phyloP scores from a whole-genome alignment of 2,888 invertebrate genomes.

The Cerceris rybyensis region DNA sequence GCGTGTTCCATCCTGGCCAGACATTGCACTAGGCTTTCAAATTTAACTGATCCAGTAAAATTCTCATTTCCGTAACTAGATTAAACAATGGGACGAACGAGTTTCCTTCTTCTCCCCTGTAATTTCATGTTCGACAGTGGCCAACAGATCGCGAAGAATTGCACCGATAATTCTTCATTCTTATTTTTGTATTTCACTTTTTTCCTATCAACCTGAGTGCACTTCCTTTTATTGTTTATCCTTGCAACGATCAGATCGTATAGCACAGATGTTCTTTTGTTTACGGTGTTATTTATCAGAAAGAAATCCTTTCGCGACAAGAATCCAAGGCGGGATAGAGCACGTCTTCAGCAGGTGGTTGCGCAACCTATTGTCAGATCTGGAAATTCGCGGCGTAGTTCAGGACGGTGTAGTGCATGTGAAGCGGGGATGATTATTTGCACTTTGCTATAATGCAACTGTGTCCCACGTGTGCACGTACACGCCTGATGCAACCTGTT shows the following conservation, averaged over 20 bases:
- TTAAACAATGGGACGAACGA: constrained; percentile 36
- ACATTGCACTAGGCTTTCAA: neutral
- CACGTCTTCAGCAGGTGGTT: constrained; percentile 19
- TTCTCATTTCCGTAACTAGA: constrained; percentile 31
- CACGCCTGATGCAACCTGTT: constrained; percentile 18
- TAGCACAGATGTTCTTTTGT: neutral
- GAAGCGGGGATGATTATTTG: constrained; percentile 35
- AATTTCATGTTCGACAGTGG: constrained; percentile 6
- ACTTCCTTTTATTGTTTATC: too few relatives aligned
- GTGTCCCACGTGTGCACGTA: neutral
- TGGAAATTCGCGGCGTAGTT: constrained; percentile 11
- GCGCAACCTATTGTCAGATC: constrained; percentile 23
- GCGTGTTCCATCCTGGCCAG: neutral
- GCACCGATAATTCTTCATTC: neutral
- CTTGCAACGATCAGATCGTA: neutral
- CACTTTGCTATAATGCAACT: neutral
- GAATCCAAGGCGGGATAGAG: neutral
- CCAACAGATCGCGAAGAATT: neutral
- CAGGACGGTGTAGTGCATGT: constrained; percentile 7
- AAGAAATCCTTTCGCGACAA: neutral
- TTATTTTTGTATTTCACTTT: neutral
- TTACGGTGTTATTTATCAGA: neutral
- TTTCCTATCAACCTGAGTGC: too few relatives aligned
- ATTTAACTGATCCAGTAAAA: constrained; percentile 20
- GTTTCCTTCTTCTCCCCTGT: constrained; percentile 13